These are phyloP conservation scores for Tenebrosternarchus preto DNA, from an alignment of 2,113 vertebrate genomes.

Conservation along the genomic window DNA sequence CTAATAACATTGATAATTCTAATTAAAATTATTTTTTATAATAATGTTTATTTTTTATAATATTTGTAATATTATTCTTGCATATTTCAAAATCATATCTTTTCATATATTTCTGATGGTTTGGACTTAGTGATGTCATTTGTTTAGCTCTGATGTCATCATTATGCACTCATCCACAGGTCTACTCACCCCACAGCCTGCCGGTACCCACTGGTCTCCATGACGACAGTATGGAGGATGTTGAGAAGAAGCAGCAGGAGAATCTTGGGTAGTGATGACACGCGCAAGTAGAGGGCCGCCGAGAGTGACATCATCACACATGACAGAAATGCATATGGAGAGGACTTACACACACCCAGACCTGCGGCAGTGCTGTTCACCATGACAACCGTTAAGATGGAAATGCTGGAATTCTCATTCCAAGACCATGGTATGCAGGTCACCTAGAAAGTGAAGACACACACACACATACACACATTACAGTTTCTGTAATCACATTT, in stretches of 20 bases:
- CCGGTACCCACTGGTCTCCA: slow-evolving; percentile 91
- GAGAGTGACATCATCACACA: slow-evolving; percentile 90
- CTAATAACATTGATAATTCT: too few relatives aligned
- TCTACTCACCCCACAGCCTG: slow-evolving; percentile 81
- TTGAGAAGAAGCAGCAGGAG: slow-evolving; percentile 88
- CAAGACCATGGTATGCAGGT: slow-evolving; percentile 88
- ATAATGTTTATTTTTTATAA: background rate
- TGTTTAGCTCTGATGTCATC: background rate
- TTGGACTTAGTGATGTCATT: background rate
- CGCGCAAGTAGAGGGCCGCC: slow-evolving; percentile 88
- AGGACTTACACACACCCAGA: slow-evolving; percentile 77
- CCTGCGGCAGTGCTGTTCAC: slow-evolving; percentile 73
- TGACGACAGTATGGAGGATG: slow-evolving; percentile 84
- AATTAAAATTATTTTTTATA: too few relatives aligned
- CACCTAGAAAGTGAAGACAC: slow-evolving; percentile 75
- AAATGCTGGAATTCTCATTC: slow-evolving; percentile 75
- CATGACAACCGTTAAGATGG: slow-evolving; percentile 72
- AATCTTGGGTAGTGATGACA: slow-evolving; percentile 94
- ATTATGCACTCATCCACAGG: slow-evolving; percentile 3
- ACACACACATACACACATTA: slow-evolving; percentile 71
- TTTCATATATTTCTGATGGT: too few relatives aligned
- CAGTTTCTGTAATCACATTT: too few relatives aligned
- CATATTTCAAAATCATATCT: background rate
- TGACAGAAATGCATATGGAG: slow-evolving; percentile 88
- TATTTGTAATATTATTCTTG: background rate